phyloP scores from a whole-genome alignment of 2,797 vertebrate genomes.

The Poeciliopsis turneri region DNA sequence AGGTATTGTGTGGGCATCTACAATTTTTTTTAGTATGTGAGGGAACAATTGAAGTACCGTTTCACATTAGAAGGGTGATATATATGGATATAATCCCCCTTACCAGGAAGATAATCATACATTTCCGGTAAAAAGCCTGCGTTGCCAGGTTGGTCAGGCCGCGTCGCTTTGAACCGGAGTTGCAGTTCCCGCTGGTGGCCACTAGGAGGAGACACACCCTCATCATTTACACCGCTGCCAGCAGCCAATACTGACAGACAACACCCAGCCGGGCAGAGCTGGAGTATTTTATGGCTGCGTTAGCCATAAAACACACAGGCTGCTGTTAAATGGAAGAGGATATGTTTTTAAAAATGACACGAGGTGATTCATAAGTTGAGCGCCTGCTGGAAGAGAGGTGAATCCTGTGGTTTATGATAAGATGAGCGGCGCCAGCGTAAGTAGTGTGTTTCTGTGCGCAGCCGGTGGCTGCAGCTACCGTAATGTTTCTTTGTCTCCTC shows the following conservation, averaged over 20 bases:
- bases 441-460: slow-evolving; percentile 24
- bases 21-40: not conserved
- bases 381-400: slow-evolving; percentile 16
- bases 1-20: not conserved
- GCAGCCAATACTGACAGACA: slow-evolving; percentile 15
- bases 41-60: not conserved
- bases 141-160: not conserved
- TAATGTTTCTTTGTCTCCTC: not conserved
- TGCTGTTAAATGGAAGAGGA: not conserved
- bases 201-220: slow-evolving; percentile 30
- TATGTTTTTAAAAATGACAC: not conserved
- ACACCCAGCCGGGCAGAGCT: slow-evolving; percentile 47
- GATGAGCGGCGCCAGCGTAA: slow-evolving; percentile 72
- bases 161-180: not conserved
- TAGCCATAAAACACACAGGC: not conserved
- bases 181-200: slow-evolving; percentile 12
- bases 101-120: not conserved
- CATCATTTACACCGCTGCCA: not conserved
- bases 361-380: slow-evolving; percentile 10
- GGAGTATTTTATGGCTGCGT: not conserved
- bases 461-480: not conserved
- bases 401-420: slow-evolving; percentile 16
- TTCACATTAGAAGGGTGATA: not conserved
- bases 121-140: not conserved
- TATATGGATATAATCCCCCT: not conserved